phyloP scores from a whole-genome alignment of 1,140 invertebrate species.

The Pogonomyrmex barbatus region DNA sequence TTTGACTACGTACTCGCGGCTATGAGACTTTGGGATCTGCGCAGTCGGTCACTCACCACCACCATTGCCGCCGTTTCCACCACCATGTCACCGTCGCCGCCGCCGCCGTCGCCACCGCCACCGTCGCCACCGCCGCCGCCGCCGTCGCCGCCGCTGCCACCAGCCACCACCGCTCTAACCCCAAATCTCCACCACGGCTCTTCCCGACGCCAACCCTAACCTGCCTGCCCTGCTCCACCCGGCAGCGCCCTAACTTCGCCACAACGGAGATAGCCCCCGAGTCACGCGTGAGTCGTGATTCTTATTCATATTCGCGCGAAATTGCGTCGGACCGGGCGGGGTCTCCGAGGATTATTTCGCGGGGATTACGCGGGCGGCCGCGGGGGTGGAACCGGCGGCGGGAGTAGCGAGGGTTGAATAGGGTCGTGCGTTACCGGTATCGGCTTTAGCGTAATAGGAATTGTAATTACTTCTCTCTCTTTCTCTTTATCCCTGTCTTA shows the following conservation, averaged over 20 bases:
- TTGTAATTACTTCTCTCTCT: slow-evolving; percentile 43
- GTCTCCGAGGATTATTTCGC: slow-evolving; percentile 35
- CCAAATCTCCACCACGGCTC: slow-evolving; percentile 77
- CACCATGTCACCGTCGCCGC: slow-evolving; percentile 59
- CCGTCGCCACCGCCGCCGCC: slow-evolving; percentile 49
- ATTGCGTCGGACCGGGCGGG: slow-evolving; percentile 60
- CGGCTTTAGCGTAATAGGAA: slow-evolving; percentile 53
- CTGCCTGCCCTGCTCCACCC: slow-evolving; percentile 62
- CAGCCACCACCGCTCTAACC: slow-evolving; percentile 70
- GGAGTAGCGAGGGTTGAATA: background rate
- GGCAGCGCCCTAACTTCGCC: slow-evolving; percentile 75
- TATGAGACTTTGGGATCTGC: slow-evolving; percentile 81
- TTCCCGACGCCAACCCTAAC: slow-evolving; percentile 76
- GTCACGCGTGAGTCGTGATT: slow-evolving; percentile 73
- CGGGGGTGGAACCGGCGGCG: background rate
- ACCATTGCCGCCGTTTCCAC: slow-evolving; percentile 60
- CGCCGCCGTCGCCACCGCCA: slow-evolving; percentile 56
- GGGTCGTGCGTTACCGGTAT: slow-evolving; percentile 34
- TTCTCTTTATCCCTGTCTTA: slow-evolving; percentile 2
- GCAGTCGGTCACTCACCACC: slow-evolving; percentile 77
- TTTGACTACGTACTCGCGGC: slow-evolving; percentile 80
- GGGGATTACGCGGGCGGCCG: background rate
- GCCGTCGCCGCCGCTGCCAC: slow-evolving; percentile 54
- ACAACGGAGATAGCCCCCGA: slow-evolving; percentile 55
- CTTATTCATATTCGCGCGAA: slow-evolving; percentile 68